Conservation (phyloP, 2,888 invertebrate genomes). For the Campoletis raptor region DNA sequence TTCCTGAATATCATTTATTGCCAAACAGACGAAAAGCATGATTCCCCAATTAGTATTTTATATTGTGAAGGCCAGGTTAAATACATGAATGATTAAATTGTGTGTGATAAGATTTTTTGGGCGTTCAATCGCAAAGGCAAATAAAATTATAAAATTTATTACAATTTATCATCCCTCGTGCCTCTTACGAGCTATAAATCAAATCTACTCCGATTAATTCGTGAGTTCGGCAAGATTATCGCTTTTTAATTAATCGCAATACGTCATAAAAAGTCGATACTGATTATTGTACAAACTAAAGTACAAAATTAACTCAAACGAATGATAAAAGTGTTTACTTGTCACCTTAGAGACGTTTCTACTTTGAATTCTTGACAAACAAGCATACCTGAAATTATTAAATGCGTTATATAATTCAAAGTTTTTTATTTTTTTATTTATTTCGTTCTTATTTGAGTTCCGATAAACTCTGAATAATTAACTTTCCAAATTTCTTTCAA, state of each 20-base stretch:
- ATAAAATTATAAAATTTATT: neutral
- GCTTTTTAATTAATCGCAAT: neutral
- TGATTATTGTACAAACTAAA: neutral
- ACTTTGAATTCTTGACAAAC: constrained; percentile 77
- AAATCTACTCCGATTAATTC: constrained; percentile 35
- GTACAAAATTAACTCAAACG: constrained; percentile 1
- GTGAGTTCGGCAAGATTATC: constrained; percentile 17
- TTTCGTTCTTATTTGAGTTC: neutral
- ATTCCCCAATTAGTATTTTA: constrained; percentile 74
- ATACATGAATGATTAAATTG: constrained; percentile 12
- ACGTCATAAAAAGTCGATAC: neutral
- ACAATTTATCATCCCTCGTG: neutral
- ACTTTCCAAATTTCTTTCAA: constrained; percentile 3
- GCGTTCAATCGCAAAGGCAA: constrained; percentile 8
- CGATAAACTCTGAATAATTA: constrained; percentile 15
- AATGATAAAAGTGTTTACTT: constrained; percentile 47
- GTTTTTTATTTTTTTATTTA: neutral
- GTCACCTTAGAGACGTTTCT: constrained; percentile 76
- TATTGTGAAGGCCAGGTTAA: constrained; percentile 7
- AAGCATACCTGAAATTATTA: constrained; percentile 79
- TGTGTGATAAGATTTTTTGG: neutral
- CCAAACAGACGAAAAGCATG: constrained; percentile 51
- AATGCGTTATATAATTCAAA: constrained; percentile 67
- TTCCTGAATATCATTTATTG: constrained; percentile 77
- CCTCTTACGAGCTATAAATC: neutral